A percentile compares a stretch with the other conserved stretches of the same genome.
These are phyloP conservation scores for Sycophila texana DNA, from an alignment of 2,888 invertebrate genomes.

Conservation along the genomic window DNA sequence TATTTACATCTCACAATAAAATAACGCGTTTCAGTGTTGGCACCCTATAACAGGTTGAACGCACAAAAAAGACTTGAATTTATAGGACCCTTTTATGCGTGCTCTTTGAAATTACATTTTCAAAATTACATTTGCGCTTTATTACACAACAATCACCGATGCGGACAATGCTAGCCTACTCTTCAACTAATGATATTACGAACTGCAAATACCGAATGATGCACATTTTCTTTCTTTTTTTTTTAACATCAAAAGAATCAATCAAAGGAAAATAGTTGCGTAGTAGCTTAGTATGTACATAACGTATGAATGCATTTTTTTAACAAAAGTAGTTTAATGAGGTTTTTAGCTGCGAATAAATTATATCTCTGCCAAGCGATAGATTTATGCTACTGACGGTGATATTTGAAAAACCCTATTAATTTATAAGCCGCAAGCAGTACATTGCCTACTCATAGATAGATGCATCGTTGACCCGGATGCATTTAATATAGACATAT, in stretches of 20 bases:
- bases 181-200: conserved; percentile 33
- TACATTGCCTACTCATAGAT: conserved; percentile 42
- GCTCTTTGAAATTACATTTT: conserved; percentile 53
- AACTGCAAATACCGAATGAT: not conserved
- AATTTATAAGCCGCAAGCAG: conserved; percentile 46
- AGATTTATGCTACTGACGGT: conserved; percentile 15
- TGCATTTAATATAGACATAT: conserved; percentile 24
- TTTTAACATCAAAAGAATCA: conserved; percentile 4
- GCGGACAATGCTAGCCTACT: conserved; percentile 35
- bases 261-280: not conserved
- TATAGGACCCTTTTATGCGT: conserved; percentile 58
- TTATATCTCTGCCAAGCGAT: not conserved
- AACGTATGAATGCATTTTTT: not conserved
- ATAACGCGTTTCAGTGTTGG: conserved; percentile 55
- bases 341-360: conserved; percentile 4
- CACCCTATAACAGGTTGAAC: conserved; percentile 55
- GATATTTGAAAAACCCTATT: conserved; percentile 39
- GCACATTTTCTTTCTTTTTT: not conserved
- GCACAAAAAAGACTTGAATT: conserved; percentile 53
- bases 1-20: conserved; percentile 57
- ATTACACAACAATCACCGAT: conserved; percentile 47
- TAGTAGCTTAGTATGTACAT: too few species aligned
- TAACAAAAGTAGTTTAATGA: not conserved
- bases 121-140: conserved; percentile 48
- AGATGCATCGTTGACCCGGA: conserved; percentile 36